Evolutionary conservation across 1,140 invertebrate species (phyloP), one percentile per base, ranked within the genome.

Genomic region (Polypedilum pembai): DNA sequence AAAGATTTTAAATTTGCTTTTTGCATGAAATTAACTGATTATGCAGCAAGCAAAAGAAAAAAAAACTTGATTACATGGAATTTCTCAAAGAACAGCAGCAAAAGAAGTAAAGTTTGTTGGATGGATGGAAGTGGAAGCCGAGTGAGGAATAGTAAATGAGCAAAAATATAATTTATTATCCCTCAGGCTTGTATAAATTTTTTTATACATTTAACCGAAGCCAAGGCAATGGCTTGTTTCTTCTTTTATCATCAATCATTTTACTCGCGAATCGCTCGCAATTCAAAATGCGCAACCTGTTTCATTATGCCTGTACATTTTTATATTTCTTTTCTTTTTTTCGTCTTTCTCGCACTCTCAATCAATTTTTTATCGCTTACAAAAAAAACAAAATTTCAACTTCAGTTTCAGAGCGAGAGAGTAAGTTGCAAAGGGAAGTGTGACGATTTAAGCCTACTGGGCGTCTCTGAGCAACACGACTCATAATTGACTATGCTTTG

Each of bases 221-320:
- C n/a, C 45, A 56, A 56, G 45, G 45, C 45, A 56, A 56, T 21
- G 65, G 65, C 65, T 21, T 20, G 65, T 69, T 69, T 69, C 65
- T 18, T 69, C 65, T 69, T 69, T 69, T 20, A 69, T 69, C 65
- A 69, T 69, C 65, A 69, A 69, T 69, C 65, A 69, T 69, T 69
- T 21, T 7, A 66, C 65, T 69, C 65, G 20, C 17, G 20, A 69
- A 69, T 12, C 45, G n/a, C 45, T 17, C 10, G n/a, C 10, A 56
- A 56, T 5, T 20, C 5, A 69, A 69, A 69, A 69, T 69, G 65
- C 65, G 65, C 65, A 69, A 69, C 65, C 65, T 69, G 65, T 69
- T 69, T 69, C 20, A 21, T 20, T 56, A 56, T 56, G 45, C 45
- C 45, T 45, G 8, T 12, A 15, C 12, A 12, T n/a, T 20, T 20